These are phyloP conservation scores for Tylochromis polylepis DNA, from an alignment of 2,113 vertebrate species.

Conservation along the genomic window DNA sequence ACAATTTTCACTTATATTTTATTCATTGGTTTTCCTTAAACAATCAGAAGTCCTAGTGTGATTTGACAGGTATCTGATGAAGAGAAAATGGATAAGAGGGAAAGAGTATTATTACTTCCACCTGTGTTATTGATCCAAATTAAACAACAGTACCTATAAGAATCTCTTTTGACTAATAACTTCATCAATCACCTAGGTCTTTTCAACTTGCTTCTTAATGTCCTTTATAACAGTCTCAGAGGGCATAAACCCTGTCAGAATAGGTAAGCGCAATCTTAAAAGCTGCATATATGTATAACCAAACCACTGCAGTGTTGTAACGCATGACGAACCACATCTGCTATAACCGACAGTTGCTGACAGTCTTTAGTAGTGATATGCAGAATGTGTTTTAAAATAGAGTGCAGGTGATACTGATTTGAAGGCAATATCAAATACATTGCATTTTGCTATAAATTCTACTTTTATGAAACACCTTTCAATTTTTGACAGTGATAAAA, in stretches of 20 bases:
- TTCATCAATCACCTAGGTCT: constrained; percentile 56
- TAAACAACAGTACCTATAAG: constrained; percentile 55
- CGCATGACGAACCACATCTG: neutral
- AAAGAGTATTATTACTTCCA: constrained; percentile 49
- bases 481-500: neutral
- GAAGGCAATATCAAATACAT: neutral
- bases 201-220: constrained; percentile 34
- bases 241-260: neutral
- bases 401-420: neutral
- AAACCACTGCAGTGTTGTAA: neutral
- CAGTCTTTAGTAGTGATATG: neutral
- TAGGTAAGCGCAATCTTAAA: neutral
- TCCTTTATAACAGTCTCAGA: constrained; percentile 18
- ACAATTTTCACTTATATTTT: constrained; percentile 75
- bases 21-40: constrained; percentile 75
- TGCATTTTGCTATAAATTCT: neutral
- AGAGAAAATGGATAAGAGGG: constrained; percentile 43
- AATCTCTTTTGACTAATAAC: constrained; percentile 62
- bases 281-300: neutral
- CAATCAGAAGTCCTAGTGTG: constrained; percentile 45
- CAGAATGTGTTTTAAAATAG: neutral
- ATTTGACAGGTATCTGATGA: constrained; percentile 52
- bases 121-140: constrained; percentile 64
- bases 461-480: neutral
- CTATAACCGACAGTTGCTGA: neutral